Percentiles rank a stretch among this genome's conserved stretches.
Conservation (phyloP, 2,113 vertebrate genomes). For the Turnix velox region DNA sequence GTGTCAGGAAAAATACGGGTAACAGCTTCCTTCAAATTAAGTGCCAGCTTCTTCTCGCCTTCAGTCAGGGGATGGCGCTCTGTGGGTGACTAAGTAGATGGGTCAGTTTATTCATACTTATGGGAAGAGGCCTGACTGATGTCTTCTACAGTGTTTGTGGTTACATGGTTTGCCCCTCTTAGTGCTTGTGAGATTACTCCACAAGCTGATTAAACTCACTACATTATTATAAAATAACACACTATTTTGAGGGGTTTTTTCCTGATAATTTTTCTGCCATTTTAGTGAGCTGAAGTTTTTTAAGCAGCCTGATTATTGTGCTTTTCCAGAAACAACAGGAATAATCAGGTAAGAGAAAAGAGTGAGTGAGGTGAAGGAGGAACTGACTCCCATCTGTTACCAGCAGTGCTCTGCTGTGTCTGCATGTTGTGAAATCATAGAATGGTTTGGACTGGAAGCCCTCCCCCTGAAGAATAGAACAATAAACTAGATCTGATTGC, state of each 20-base stretch:
- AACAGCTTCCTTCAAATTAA: background rate
- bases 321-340: background rate
- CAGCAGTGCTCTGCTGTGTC: background rate
- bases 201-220: background rate
- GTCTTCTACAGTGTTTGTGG: background rate
- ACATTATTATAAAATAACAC: background rate
- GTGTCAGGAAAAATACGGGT: background rate
- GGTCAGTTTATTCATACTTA: background rate
- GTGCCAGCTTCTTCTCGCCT: background rate
- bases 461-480: no score
- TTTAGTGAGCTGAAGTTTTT: background rate
- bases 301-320: background rate
- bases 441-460: background rate
- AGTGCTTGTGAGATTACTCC: background rate
- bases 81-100: background rate
- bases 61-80: background rate
- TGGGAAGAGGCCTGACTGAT: background rate
- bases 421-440: background rate
- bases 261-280: background rate
- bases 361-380: background rate
- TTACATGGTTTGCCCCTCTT: background rate
- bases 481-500: background rate
- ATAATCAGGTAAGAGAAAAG: background rate
- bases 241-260: accelerated
- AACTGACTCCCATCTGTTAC: background rate